Evolutionary conservation across 2,113 vertebrate species (phyloP), one percentile per base, ranked within the genome.

Genomic region (Varanus salvator): DNA sequence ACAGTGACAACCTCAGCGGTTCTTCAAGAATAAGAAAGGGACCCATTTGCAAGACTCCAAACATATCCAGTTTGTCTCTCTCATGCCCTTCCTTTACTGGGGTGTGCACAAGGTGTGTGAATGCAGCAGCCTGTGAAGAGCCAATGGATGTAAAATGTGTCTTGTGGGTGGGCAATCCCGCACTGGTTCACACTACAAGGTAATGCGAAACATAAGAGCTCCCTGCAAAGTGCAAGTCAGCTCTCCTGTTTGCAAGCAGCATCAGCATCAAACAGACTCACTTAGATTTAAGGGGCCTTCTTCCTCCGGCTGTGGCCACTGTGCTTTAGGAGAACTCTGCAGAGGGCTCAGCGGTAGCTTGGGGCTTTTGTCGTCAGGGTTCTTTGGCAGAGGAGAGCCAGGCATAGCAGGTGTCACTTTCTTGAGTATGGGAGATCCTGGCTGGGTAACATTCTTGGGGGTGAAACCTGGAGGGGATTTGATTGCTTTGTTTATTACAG

Each of bases 251-350:
- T 60, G 29, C 0, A 5, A 72, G 31, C 89, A 93, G 34, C 4
- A 60, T 3, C 3, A 2, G 29, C 17, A 93, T 91, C 92, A 68
- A 38, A 34, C 8, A 88, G 86, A 98, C 98, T 98, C 97, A 99
- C 99, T 98, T 92, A 99, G 97, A 96, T 99, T 99, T 89, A 99
- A 97, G 29, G 99, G 99, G 86, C 98, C 98, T 71, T 99, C 98
- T 8, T 98, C 98, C 68, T 99, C 98, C 90, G 97, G 94, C 84
- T 96, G 96, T 4, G 96, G 92, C 97, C 97, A 98, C 89, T 97
- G 97, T 1, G 96, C 91, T 86, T 96, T 97, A 17, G 98, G 78
- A 96, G 98, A 89, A 97, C 97, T 97, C 96, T 98, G 94, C 97
- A 97, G 57, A 94, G 98, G 95, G 90, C 97, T 97, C 81, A 97